A percentile compares a stretch with the other conserved stretches of the same genome.
These are phyloP conservation scores for Ciconia boyciana DNA, from an alignment of 2,113 vertebrate genomes.

Conservation along the genomic window DNA sequence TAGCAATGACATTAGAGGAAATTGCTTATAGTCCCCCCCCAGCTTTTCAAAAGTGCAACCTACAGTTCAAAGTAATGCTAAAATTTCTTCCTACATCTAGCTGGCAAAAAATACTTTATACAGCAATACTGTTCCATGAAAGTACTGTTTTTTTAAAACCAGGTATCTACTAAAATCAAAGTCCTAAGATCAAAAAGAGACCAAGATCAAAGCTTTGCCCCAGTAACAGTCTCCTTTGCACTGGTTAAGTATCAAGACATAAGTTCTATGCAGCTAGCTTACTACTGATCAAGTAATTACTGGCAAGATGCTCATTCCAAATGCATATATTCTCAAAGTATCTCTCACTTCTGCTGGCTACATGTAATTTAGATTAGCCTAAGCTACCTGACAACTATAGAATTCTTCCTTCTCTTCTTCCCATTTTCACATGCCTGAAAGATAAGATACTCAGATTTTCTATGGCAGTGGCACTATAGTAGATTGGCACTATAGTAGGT, in stretches of 20 bases:
- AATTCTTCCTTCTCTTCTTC: neutral
- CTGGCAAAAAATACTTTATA: neutral
- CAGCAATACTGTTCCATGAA: neutral
- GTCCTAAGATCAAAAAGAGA: neutral
- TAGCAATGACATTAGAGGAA: neutral
- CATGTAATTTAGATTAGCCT: neutral
- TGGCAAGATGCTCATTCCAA: neutral
- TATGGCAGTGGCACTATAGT: neutral
- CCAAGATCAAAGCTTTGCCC: neutral
- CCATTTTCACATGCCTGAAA: neutral
- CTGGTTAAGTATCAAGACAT: neutral
- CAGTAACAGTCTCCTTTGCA: neutral
- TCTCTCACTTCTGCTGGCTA: neutral
- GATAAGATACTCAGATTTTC: neutral
- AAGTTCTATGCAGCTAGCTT: neutral
- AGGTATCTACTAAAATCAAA: neutral
- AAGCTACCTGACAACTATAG: neutral
- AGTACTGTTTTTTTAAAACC: neutral
- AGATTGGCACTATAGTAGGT: neutral
- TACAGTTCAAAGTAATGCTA: neutral
- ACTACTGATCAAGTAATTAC: neutral
- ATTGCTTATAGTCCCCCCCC: neutral
- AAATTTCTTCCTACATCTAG: neutral
- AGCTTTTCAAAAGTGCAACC: neutral
- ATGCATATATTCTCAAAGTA: neutral